Conservation (phyloP, 2,888 invertebrate genomes). For the Eurytoma californica region DNA sequence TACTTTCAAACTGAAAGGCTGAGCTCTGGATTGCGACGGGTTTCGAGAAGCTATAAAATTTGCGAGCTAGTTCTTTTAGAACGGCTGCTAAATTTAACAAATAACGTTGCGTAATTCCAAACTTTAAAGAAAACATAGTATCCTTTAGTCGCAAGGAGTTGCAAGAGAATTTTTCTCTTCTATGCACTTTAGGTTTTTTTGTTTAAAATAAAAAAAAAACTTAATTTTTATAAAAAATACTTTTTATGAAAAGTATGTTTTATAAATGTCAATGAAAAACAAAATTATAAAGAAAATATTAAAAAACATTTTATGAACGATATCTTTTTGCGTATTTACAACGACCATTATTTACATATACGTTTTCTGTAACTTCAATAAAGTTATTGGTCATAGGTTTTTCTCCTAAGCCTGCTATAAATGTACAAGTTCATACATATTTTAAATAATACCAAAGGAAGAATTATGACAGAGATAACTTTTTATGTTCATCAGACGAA, state of each 20-base stretch:
- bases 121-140: too few relatives aligned
- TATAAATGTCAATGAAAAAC: background rate
- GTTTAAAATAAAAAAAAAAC: too few relatives aligned
- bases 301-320: constrained; percentile 38
- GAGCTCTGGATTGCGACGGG: too few relatives aligned
- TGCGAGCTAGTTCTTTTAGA: too few relatives aligned
- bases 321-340: constrained; percentile 40
- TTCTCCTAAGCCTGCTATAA: background rate
- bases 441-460: background rate
- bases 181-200: too few relatives aligned
- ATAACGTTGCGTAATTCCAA: too few relatives aligned
- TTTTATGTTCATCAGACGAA: constrained; percentile 69
- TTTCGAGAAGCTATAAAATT: too few relatives aligned
- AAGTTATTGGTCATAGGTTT: constrained; percentile 24
- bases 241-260: background rate
- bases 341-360: constrained; percentile 44
- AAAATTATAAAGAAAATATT: constrained; percentile 22
- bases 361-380: constrained; percentile 10
- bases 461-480: constrained; percentile 48
- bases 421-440: constrained; percentile 45
- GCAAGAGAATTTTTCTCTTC: too few relatives aligned
- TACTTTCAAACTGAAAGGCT: too few relatives aligned
- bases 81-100: too few relatives aligned
- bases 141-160: too few relatives aligned
- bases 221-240: background rate